phyloP scores from a whole-genome alignment of 2,888 invertebrate species.

The Acanthosoma haemorrhoidale region DNA sequence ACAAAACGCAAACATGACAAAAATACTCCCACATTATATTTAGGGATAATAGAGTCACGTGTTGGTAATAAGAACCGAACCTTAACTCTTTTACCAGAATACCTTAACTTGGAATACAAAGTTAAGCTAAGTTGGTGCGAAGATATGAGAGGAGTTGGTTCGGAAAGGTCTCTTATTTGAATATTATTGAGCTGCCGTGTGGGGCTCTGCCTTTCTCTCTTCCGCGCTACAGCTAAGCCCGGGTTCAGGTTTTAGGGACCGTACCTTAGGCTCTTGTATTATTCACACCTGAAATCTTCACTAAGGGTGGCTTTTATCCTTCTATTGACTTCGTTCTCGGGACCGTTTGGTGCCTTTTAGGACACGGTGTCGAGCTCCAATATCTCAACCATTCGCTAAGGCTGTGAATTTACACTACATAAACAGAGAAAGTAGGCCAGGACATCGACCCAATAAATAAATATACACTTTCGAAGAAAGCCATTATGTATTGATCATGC shows the following conservation, averaged over 20 bases:
- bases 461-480: background rate
- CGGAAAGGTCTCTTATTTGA: constrained; percentile 10
- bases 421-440: no score
- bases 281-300: constrained; percentile 8
- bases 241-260: background rate
- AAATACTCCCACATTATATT: no score
- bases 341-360: background rate
- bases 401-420: no score
- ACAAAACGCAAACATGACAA: no score
- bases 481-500: no score
- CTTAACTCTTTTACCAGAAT: no score
- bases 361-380: background rate
- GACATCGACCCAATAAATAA: background rate
- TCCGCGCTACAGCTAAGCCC: background rate
- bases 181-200: constrained; percentile 5
- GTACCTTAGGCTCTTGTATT: background rate
- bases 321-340: background rate
- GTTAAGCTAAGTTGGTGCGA: background rate
- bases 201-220: no score
- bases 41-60: no score
- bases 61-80: no score
- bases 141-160: background rate
- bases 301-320: constrained; percentile 10
- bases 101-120: no score
- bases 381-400: background rate